These are phyloP conservation scores for Choreutis nemorana DNA, from an alignment of 2,888 invertebrate genomes.

Conservation along the genomic window DNA sequence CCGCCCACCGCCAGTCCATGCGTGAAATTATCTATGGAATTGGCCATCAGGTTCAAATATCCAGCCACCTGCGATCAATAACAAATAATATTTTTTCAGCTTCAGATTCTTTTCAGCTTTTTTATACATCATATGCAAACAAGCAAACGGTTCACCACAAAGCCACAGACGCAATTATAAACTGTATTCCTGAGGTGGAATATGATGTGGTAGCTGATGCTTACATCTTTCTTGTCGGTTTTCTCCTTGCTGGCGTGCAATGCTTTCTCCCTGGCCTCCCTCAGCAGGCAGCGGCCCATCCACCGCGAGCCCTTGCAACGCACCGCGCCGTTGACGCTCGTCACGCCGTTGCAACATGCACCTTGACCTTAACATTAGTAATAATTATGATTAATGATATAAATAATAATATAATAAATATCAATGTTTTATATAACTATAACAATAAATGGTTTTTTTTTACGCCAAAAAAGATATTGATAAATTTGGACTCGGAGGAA, in stretches of 20 bases:
- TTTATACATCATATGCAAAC: not conserved
- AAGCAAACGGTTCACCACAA: not conserved
- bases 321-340: slow-evolving; percentile 14
- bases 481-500: too few relatives aligned
- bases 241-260: slow-evolving; percentile 29
- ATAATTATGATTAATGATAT: not conserved
- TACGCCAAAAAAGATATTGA: too few relatives aligned
- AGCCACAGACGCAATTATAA: not conserved
- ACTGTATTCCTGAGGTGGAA: not conserved
- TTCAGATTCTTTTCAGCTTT: too few relatives aligned
- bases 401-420: too few relatives aligned
- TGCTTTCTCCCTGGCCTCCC: slow-evolving; percentile 47
- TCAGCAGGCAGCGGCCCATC: slow-evolving; percentile 55
- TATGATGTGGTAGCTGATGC: slow-evolving; percentile 11
- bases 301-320: slow-evolving; percentile 35
- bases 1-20: slow-evolving; percentile 98
- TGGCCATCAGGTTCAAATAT: slow-evolving; percentile 94
- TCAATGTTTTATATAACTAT: too few relatives aligned
- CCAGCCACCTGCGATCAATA: slow-evolving; percentile 74
- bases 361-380: slow-evolving; percentile 25
- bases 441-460: too few relatives aligned
- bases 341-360: slow-evolving; percentile 29
- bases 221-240: slow-evolving; percentile 43
- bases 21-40: slow-evolving; percentile 98
- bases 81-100: too few relatives aligned